Evolutionary conservation across 2,888 invertebrate genomes (phyloP).

Genomic region (Lissonota sp.): DNA sequence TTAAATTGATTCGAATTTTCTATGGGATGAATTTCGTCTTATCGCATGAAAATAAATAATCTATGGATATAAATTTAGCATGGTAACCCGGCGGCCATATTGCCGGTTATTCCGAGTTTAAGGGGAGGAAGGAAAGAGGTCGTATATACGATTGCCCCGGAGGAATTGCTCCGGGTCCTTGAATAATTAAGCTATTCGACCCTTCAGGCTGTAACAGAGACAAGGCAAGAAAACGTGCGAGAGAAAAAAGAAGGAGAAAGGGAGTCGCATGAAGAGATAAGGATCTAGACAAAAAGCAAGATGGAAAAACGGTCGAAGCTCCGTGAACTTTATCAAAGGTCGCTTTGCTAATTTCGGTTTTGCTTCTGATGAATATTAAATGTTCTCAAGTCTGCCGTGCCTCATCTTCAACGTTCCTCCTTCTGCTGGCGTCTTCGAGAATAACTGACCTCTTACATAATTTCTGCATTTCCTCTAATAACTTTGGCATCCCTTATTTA

Average conservation of each 20-base stretch:
- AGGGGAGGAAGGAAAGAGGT: conserved; percentile 6
- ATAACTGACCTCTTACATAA: too few species aligned
- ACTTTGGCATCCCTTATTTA: too few species aligned
- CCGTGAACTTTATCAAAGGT: conserved; percentile 65
- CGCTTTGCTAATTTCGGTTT: conserved; percentile 66
- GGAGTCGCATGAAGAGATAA: neutral
- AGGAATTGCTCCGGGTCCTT: conserved; percentile 64
- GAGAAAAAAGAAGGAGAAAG: conserved; percentile 24
- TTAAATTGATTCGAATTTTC: too few species aligned
- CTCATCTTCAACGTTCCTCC: conserved; percentile 2
- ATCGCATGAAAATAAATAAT: too few species aligned
- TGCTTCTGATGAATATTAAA: conserved; percentile 65
- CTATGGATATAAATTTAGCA: too few species aligned
- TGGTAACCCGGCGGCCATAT: neutral
- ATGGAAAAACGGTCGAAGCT: too few species aligned
- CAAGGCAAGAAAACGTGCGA: conserved; percentile 22
- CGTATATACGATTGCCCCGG: conserved; percentile 39
- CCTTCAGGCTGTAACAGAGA: conserved; percentile 16
- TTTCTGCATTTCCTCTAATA: too few species aligned
- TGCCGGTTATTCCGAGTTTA: conserved; percentile 53
- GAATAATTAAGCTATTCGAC: conserved; percentile 72
- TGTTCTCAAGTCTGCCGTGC: conserved; percentile 7
- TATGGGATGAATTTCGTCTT: too few species aligned
- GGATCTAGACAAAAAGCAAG: neutral
- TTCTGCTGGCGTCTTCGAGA: too few species aligned